Evolutionary conservation across 1,140 invertebrate species (phyloP), one percentile per base, ranked within the genome.

Genomic region (Drosophila ercepeae): DNA sequence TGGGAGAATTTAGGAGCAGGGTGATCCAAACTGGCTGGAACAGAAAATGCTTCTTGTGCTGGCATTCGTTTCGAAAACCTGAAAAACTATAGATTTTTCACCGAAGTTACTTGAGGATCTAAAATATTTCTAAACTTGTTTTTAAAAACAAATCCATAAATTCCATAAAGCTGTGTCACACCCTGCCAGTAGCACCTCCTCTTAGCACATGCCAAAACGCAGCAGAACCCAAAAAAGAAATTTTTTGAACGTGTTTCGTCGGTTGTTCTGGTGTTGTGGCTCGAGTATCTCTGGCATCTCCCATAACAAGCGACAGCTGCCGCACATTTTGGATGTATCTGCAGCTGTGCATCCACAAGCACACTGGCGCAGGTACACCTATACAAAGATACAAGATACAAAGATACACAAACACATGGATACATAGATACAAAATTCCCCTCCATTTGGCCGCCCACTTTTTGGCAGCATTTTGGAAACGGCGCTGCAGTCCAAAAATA

Each of bases 271-370:
- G 48, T 53, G 21, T 23, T 52, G 54, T 54, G 29, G 48, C 58
- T 58, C 41, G 14, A 67, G 50, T 57, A 39, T 60, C 32, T 48
- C 46, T 29, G 52, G 53, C 69, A 41, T 34, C 50, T 60, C 34
- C 57, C 68, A 53, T 48, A 45, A 60, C 46, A 52, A 46, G 58
- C 78, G 63, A 59, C 78, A 83, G 78, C 78, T 82, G 78, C 72
- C 76, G 63, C 55, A 64, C 74, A 59, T 68, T 83, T 76, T 83
- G 79, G 60, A 70, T 77, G 59, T 78, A 84, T 74, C 70, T 75
- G 75, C 79, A 83, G 79, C 79, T 83, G 79, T 83, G 64, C 70
- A 59, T 36, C 27, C 57, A 52, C 46, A 49, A 27, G 39, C 39
- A 16, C 27, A 21, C 41, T 7, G 39, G 1, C 39, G 16, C 39